Conservation (phyloP, 2,888 invertebrate genomes). For the Papilio protenor region DNA sequence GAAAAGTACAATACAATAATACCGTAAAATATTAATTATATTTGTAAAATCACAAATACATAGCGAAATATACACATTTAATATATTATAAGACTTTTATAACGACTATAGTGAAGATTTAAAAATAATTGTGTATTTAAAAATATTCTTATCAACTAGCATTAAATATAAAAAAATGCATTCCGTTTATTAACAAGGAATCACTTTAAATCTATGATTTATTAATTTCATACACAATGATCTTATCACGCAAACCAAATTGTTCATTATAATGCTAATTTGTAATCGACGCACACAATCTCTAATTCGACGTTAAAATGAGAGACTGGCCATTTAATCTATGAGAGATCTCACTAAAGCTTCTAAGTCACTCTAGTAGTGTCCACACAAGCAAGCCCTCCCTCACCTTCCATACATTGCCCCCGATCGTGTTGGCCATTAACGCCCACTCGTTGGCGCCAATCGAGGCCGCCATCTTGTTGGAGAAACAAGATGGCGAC, state of each 20-base stretch:
- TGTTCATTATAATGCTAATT: too few species aligned
- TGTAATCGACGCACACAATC: too few species aligned
- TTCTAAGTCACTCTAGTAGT: constrained; percentile 61
- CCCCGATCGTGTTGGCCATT: constrained; percentile 72
- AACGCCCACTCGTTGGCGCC: constrained; percentile 81
- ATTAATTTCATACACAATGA: neutral
- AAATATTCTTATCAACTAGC: too few species aligned
- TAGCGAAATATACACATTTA: neutral
- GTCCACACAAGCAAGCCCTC: constrained; percentile 71
- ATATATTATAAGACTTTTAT: neutral
- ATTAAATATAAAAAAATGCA: too few species aligned
- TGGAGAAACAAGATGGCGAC: constrained; percentile 83
- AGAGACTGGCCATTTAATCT: neutral
- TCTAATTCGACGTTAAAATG: too few species aligned
- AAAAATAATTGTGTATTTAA: neutral
- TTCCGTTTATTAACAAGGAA: neutral
- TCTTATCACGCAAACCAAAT: too few species aligned
- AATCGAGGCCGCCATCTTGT: constrained; percentile 81
- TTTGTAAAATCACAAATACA: neutral
- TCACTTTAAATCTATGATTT: neutral
- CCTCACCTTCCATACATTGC: constrained; percentile 83
- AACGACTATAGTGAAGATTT: neutral
- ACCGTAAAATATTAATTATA: neutral
- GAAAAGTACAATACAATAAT: neutral
- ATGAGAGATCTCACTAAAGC: constrained; percentile 75